Percentiles rank a stretch among this genome's conserved stretches.
phyloP scores from a whole-genome alignment of 2,888 invertebrate genomes.

The Pycnomerus fuliginosus region DNA sequence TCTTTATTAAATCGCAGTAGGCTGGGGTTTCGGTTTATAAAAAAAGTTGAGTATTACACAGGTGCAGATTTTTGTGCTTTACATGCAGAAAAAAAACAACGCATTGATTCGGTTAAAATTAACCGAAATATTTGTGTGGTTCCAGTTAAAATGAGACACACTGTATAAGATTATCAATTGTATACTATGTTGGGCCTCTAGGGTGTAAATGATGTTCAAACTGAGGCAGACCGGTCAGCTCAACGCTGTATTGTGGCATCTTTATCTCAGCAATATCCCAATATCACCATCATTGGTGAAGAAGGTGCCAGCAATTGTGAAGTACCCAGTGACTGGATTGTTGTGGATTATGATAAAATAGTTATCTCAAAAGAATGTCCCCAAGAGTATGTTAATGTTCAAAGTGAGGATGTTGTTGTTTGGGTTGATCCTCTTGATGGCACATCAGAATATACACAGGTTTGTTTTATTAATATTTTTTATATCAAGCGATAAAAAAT shows the following conservation, averaged over 20 bases:
- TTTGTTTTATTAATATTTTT: conserved; percentile 38
- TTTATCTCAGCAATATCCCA: conserved; percentile 79
- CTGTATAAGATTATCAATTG: conserved; percentile 5
- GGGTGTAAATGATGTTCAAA: conserved; percentile 94
- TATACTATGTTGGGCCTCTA: no score
- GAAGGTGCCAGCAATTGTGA: conserved; percentile 73
- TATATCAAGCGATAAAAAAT: not conserved
- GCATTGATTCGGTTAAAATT: no score
- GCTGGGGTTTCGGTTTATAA: no score
- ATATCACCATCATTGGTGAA: conserved; percentile 84
- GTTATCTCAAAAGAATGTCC: conserved; percentile 66
- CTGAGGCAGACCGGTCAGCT: conserved; percentile 95
- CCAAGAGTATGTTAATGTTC: conserved; percentile 59
- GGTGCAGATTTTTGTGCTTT: no score
- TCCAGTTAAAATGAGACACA: not conserved
- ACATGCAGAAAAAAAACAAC: no score
- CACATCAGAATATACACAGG: conserved; percentile 97
- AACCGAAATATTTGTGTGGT: not conserved
- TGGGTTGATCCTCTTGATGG: conserved; percentile 99
- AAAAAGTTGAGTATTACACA: no score
- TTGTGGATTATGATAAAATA: conserved; percentile 67
- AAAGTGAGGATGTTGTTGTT: conserved; percentile 83
- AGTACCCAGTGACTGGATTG: conserved; percentile 74
- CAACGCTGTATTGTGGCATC: conserved; percentile 92
- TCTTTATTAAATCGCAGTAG: no score